Evolutionary conservation across 2,888 invertebrate genomes (phyloP).

Genomic region (Drosophila mercatorum): DNA sequence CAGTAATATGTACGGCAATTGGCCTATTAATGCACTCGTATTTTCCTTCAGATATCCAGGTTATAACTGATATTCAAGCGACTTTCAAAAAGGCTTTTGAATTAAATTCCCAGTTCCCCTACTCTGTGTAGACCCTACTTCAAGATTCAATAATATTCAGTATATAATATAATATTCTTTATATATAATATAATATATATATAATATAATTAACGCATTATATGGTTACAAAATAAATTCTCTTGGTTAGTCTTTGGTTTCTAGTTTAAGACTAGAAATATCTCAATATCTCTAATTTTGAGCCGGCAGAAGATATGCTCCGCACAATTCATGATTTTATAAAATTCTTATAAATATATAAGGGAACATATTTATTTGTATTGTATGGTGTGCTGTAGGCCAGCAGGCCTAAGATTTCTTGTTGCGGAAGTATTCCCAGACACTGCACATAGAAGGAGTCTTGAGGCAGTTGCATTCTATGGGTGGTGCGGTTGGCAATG

Average conservation of each 20-base stretch:
- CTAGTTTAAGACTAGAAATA: neutral
- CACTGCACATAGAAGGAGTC: conserved; percentile 58
- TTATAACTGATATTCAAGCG: too few relatives aligned
- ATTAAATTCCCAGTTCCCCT: too few relatives aligned
- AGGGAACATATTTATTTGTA: neutral
- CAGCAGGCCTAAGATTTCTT: conserved; percentile 49
- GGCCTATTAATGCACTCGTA: too few relatives aligned
- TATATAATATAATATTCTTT: too few relatives aligned
- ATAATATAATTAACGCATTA: too few relatives aligned
- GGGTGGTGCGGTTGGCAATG: conserved; percentile 43
- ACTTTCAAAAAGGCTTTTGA: too few relatives aligned
- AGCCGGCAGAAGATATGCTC: neutral
- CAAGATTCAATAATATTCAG: too few relatives aligned
- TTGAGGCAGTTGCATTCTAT: conserved; percentile 59
- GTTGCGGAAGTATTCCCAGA: conserved; percentile 66
- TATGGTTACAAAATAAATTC: too few relatives aligned
- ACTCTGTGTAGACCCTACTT: too few relatives aligned
- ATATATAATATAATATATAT: too few relatives aligned
- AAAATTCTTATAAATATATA: neutral
- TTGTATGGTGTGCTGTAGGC: neutral
- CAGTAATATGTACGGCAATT: too few relatives aligned
- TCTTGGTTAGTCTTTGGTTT: neutral
- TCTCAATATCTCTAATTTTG: neutral
- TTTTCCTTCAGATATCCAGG: too few relatives aligned
- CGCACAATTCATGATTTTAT: neutral